Evolutionary conservation across 2,113 vertebrate genomes (phyloP).

Genomic region (Trachemys scripta): DNA sequence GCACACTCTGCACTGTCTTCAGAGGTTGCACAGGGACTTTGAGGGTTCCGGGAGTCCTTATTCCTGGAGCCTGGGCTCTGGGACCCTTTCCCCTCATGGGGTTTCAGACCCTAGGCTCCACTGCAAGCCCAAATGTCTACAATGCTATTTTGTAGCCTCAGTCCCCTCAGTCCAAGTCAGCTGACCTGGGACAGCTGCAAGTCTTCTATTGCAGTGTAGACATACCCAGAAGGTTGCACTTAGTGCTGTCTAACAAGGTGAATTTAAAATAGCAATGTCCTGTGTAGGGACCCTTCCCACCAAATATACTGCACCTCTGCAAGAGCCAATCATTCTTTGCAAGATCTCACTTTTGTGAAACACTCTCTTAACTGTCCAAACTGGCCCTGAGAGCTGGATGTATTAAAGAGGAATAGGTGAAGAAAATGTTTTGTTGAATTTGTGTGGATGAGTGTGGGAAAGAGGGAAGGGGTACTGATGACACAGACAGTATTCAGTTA

Average conservation of each 20-base stretch:
- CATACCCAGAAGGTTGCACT: background rate
- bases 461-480: background rate
- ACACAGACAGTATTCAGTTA: background rate
- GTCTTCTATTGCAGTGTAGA: background rate
- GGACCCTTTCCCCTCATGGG: background rate
- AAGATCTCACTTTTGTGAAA: background rate
- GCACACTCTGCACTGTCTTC: fast-evolving
- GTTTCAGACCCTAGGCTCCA: background rate
- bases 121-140: background rate
- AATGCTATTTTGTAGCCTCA: background rate
- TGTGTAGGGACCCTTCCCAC: background rate
- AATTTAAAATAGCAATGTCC: background rate
- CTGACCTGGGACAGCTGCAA: background rate
- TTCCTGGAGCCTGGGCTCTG: background rate
- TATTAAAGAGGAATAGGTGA: background rate
- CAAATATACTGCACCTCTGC: background rate
- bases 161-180: background rate
- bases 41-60: background rate
- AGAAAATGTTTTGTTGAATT: background rate
- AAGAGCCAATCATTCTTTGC: background rate
- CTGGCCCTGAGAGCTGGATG: background rate
- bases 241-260: background rate
- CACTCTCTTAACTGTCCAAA: background rate
- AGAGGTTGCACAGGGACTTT: background rate
- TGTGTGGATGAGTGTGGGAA: background rate